These are phyloP conservation scores for Engraulis encrasicolus DNA, from an alignment of 2,113 vertebrate genomes.

Conservation along the genomic window DNA sequence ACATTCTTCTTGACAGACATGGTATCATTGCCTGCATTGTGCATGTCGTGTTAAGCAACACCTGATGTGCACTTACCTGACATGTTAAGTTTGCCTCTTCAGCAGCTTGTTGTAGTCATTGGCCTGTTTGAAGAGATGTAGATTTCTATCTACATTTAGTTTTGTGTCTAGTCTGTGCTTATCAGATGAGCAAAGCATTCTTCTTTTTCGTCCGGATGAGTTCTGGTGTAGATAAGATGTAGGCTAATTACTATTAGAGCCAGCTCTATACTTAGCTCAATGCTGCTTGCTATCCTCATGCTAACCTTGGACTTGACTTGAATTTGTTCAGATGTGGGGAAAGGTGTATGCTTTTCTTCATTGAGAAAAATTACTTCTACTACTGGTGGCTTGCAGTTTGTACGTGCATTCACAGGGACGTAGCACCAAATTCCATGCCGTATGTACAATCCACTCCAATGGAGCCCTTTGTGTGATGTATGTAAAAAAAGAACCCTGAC, in stretches of 20 bases:
- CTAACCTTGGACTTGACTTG: not conserved
- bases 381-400: too few relatives aligned
- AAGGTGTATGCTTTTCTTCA: not conserved
- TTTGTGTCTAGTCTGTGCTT: not conserved
- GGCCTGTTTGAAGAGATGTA: not conserved
- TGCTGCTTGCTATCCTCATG: not conserved
- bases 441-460: too few relatives aligned
- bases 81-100: not conserved
- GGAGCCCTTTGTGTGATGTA: too few relatives aligned
- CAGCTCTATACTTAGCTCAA: not conserved
- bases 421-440: too few relatives aligned
- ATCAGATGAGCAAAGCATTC: not conserved
- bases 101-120: not conserved
- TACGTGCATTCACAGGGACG: too few relatives aligned
- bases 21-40: constrained; percentile 53
- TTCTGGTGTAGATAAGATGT: not conserved
- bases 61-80: not conserved
- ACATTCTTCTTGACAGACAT: constrained; percentile 40
- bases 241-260: not conserved
- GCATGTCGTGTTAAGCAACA: constrained; percentile 46
- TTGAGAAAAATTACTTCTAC: not conserved
- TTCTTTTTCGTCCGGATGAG: not conserved
- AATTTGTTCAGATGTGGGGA: not conserved
- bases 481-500: too few relatives aligned
- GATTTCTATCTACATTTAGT: not conserved